phyloP scores from a whole-genome alignment of 2,797 vertebrate genomes.

The Onychomys torridus region DNA sequence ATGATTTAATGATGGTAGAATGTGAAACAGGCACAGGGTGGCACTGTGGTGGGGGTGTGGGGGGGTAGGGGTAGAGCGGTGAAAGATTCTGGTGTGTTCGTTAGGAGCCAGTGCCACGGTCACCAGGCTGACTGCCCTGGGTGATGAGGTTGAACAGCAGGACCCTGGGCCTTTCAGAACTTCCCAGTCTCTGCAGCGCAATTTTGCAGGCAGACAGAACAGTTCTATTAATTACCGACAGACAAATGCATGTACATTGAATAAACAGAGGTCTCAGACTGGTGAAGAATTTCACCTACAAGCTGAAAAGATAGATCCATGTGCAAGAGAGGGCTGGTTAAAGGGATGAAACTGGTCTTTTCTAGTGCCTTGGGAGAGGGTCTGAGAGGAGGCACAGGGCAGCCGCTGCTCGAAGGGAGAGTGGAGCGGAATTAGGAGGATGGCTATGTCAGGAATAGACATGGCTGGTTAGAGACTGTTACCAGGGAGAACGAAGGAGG shows the following conservation, averaged over 20 bases:
- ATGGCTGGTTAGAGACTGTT: neutral
- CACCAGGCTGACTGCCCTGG: neutral
- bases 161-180: neutral
- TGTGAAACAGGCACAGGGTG: neutral
- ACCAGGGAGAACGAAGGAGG: neutral
- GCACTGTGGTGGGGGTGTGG: too few species aligned
- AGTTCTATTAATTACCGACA: neutral
- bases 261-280: neutral
- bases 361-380: neutral
- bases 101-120: neutral
- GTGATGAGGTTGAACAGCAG: neutral
- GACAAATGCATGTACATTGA: neutral
- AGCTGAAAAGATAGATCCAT: neutral
- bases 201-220: neutral
- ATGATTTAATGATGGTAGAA: neutral
- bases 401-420: neutral
- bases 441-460: neutral
- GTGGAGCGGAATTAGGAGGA: neutral
- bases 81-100: neutral
- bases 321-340: neutral
- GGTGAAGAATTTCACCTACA: neutral
- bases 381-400: neutral
- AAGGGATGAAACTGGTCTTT: neutral
- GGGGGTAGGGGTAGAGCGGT: fast-evolving
- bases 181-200: neutral